Percentiles rank a stretch among this genome's conserved stretches.
Evolutionary conservation across 1,140 invertebrate species (phyloP).

Genomic region (Drosophila arawakana): DNA sequence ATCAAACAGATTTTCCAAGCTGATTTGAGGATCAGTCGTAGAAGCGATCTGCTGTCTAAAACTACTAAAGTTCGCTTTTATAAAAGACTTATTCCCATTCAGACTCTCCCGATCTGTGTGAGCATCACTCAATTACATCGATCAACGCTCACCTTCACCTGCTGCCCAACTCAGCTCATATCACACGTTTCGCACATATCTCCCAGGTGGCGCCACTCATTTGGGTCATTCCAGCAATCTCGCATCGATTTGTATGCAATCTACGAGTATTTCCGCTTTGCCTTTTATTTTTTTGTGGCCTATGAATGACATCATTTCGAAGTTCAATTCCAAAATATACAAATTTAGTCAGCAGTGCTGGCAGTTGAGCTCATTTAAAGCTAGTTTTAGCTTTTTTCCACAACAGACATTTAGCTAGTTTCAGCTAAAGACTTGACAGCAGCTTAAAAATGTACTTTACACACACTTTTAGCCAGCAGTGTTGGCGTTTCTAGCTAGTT

Average conservation of each 20-base stretch:
- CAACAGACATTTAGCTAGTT: too few relatives aligned
- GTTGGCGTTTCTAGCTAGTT: too few relatives aligned
- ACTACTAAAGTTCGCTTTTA: too few relatives aligned
- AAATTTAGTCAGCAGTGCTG: conserved; percentile 17
- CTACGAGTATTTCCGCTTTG: conserved; percentile 30
- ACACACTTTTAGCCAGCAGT: too few relatives aligned
- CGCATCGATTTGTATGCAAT: conserved; percentile 25
- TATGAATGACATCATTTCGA: conserved; percentile 70
- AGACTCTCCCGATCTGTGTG: too few relatives aligned
- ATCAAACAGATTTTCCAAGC: too few relatives aligned
- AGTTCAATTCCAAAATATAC: conserved; percentile 46
- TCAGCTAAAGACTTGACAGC: too few relatives aligned
- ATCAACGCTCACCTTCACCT: conserved; percentile 59
- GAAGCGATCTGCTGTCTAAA: too few relatives aligned
- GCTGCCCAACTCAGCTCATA: conserved; percentile 27
- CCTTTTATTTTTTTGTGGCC: not conserved
- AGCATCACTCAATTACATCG: not conserved
- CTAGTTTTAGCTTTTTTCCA: not conserved
- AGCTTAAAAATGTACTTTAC: too few relatives aligned
- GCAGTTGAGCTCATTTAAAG: conserved; percentile 12
- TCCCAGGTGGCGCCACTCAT: conserved; percentile 6
- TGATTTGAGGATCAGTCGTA: too few relatives aligned
- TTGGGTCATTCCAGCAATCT: conserved; percentile 6
- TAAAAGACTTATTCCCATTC: too few relatives aligned
- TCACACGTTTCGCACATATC: conserved; percentile 51